phyloP scores from a whole-genome alignment of 2,113 vertebrate genomes.

The Eurypyga helias region DNA sequence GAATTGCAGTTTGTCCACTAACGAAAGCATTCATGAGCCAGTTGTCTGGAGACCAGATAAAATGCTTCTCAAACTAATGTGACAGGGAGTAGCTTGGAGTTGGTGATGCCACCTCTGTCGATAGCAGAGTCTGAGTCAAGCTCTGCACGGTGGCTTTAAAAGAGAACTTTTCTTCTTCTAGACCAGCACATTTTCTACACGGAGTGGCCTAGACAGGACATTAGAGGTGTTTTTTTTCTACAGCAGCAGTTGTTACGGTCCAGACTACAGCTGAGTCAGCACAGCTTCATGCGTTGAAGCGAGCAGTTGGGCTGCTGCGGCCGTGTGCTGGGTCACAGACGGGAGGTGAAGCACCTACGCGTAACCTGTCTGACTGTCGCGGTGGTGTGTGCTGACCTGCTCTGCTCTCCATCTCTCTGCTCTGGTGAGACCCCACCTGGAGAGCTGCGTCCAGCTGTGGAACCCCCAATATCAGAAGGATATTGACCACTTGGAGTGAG shows the following conservation, averaged over 20 bases:
- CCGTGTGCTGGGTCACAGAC: accelerated
- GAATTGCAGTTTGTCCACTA: background rate
- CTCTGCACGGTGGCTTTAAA: background rate
- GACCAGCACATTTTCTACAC: too few species aligned
- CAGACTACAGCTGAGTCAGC: background rate
- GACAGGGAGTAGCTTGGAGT: background rate
- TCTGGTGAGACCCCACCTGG: too few species aligned
- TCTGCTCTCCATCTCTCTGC: background rate
- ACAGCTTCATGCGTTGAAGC: accelerated
- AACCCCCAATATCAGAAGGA: too few species aligned
- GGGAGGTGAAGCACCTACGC: accelerated
- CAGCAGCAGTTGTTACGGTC: background rate
- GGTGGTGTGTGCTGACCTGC: accelerated
- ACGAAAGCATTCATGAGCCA: background rate
- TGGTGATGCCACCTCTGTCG: accelerated
- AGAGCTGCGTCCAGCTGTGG: too few species aligned
- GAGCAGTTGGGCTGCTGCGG: background rate
- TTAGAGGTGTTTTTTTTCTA: background rate
- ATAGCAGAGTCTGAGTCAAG: background rate
- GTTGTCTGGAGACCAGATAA: background rate
- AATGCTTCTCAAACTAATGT: background rate
- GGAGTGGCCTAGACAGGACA: too few species aligned
- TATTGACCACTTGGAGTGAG: too few species aligned
- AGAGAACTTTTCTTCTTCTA: background rate
- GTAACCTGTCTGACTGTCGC: background rate